Conservation (phyloP, 2,888 invertebrate species). For the Antitype chi region DNA sequence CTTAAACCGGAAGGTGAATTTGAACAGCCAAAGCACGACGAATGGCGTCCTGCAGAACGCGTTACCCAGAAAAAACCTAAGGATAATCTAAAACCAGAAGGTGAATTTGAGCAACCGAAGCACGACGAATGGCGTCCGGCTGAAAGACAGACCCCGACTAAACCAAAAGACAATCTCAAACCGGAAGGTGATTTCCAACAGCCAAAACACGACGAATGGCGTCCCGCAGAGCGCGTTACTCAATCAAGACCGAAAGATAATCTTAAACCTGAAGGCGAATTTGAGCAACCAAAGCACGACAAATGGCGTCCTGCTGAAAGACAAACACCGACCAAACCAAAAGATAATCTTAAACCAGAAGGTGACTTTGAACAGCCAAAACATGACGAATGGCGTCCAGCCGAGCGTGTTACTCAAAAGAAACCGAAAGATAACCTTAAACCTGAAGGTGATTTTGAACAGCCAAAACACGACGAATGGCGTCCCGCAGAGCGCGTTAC, state of each 20-base stretch:
- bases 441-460: conserved; percentile 89
- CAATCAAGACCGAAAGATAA: conserved; percentile 71
- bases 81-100: conserved; percentile 81
- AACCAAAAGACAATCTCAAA: conserved; percentile 76
- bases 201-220: conserved; percentile 80
- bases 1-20: conserved; percentile 68
- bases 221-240: conserved; percentile 80
- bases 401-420: conserved; percentile 80
- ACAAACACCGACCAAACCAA: conserved; percentile 88
- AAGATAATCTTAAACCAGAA: conserved; percentile 90
- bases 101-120: conserved; percentile 82
- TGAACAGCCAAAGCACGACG: conserved; percentile 17
- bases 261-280: conserved; percentile 80
- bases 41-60: conserved; percentile 77
- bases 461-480: conserved; percentile 79
- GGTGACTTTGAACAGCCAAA: conserved; percentile 81
- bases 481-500: conserved; percentile 78
- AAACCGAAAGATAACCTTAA: conserved; percentile 89
- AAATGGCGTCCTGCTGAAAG: conserved; percentile 82
- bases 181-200: conserved; percentile 85
- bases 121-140: conserved; percentile 78
- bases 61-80: conserved; percentile 66
- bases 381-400: conserved; percentile 79
- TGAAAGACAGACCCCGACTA: conserved; percentile 60
- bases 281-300: conserved; percentile 82